Percentiles rank a stretch among this genome's conserved stretches.
Conservation (phyloP, 2,113 vertebrate genomes). For the Leptosomus discolor region DNA sequence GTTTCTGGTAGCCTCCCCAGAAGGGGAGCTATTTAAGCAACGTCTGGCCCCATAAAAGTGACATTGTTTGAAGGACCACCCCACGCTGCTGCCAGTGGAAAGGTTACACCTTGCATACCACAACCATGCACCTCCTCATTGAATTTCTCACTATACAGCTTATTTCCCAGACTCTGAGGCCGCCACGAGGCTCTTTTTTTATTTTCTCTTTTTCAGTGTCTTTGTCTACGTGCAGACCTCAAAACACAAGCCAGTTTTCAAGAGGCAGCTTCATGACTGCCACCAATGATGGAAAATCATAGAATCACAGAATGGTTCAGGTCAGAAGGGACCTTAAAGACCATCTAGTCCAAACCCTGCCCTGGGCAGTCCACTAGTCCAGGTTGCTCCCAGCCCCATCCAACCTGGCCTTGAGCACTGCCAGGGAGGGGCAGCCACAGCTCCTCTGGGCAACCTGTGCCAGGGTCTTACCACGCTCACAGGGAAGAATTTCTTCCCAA, state of each 20-base stretch:
- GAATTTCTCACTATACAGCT: neutral
- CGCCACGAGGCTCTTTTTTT: neutral
- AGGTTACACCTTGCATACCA: fast-evolving
- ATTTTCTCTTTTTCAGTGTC: neutral
- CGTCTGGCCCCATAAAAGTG: neutral
- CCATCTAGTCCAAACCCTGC: no score
- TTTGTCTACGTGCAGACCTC: neutral
- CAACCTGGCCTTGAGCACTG: no score
- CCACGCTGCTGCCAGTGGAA: neutral
- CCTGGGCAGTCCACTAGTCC: no score
- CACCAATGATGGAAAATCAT: neutral
- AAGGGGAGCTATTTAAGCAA: neutral
- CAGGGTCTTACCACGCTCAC: no score
- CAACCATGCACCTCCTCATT: fast-evolving
- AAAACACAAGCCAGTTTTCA: neutral
- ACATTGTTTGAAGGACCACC: neutral
- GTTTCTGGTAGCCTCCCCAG: neutral
- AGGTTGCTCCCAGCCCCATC: no score
- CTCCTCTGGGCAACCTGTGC: no score
- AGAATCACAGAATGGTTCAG: no score
- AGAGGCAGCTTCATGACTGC: neutral
- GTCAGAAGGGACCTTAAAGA: no score
- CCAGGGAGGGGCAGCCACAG: no score
- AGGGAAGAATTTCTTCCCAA: no score
- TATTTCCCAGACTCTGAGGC: neutral